Base-by-base conservation (phyloP, 2,113 vertebrate species). In the Paramisgurnus dabryanus region DNA sequence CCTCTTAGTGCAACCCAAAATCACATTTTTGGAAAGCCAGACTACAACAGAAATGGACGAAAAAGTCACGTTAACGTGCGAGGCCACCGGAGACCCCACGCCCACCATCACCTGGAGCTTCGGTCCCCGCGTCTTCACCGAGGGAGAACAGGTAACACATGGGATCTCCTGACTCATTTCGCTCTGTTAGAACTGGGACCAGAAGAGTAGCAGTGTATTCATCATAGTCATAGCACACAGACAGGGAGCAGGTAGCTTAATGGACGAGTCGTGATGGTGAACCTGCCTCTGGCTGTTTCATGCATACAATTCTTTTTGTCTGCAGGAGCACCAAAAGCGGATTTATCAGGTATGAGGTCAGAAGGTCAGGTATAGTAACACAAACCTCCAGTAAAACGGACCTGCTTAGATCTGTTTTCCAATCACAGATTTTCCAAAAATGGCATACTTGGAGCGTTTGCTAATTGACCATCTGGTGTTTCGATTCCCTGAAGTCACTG, bases 81-180 rank as follows among this genome's bases (percentile, higher is more conserved):
- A 99, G 85, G 97, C 98, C 0, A 96, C 94, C 0, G 98, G 98
- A 57, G 98, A 99, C 88, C 98, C 98, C 7, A 97, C 96, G 68
- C 98, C 98, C 71, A 95, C 94, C 78, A 98, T 99, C 87, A 95
- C 89, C 60, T 99, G 98, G 98, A 96, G 95, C 84, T 95, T 93
- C 0, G 94, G 94, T 40, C 92, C 89, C 0, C 85, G 89, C 0
- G 93, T 96, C 86, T 99, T 98, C 93, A 95, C 92, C 69, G 96
- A 91, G 6, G 97, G 96, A 89, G 97, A 99, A 84, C 97, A 99
- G 97, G 98, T 98, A 95, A 80, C 45, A 34, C 27, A 68, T 13
- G 12, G 41, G 43, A 15, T 6, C 11, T 43, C 45, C 60, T 18
- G 12, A 49, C 79, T 41, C 53, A 9, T 58, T 45, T 64, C 10